Evolutionary conservation across 30 jellyfish, hydroid and myxozoan genomes (phyloP), one percentile per base, ranked within the genome.

Genomic region (Mastigias papua): DNA sequence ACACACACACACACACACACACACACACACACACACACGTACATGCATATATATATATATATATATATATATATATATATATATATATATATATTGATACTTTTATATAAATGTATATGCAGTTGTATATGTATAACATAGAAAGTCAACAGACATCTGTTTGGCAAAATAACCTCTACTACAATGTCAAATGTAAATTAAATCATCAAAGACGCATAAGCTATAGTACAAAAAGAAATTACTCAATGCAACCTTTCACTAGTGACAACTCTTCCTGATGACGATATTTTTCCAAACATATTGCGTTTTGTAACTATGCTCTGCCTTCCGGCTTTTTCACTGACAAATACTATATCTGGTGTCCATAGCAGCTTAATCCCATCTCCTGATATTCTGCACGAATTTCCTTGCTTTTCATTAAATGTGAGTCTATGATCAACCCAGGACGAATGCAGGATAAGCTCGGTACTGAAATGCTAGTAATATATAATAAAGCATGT

Each of bases 211-310:
- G 27, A 19, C 25, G 25, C 67, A n/a, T n/a, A n/a, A n/a, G n/a
- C n/a, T n/a, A n/a, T n/a, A n/a, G n/a, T n/a, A n/a, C n/a, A n/a
- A n/a, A n/a, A n/a, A n/a, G n/a, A n/a, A n/a, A n/a, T n/a, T n/a
- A n/a, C n/a, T n/a, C n/a, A n/a, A n/a, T 7, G 23, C n/a, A 7
- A 72, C 83, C 83, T 72, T 72, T 72, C 65, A 51, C 83, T 72
- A 33, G 35, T 72, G 32, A 72, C 34, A 72, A 72, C 29, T 35
- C 29, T 72, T n/a, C 83, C 83, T 25, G 83, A 34, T 72, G 83
- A n/a, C 2, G 64, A 34, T 17, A 72, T 42, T 22, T n/a, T 5
- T 68, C 68, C 83, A 29, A 72, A 72, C 17, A 42, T 19, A 31
- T 35, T 72, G 42, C 66, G 31, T 19, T 33, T 37, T 21, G 83